A percentile compares a stretch with the other conserved stretches of the same genome.
These are phyloP conservation scores for Mesembrinibis cayennensis DNA, from an alignment of 2,113 vertebrate genomes.

Conservation along the genomic window DNA sequence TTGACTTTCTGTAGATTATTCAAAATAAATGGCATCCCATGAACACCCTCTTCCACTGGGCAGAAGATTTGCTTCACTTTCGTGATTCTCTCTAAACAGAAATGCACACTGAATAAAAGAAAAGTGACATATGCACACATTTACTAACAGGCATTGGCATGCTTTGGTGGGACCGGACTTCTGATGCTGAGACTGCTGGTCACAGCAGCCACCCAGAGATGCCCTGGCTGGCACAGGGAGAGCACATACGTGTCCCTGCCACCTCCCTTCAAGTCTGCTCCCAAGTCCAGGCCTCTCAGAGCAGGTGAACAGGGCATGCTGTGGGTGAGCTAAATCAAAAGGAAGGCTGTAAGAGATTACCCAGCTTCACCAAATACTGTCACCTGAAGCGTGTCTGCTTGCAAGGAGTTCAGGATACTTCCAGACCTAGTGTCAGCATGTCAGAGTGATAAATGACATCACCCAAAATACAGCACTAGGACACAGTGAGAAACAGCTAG, in stretches of 20 bases:
- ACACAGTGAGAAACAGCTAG: background rate
- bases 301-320: background rate
- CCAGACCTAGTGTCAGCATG: background rate
- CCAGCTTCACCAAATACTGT: background rate
- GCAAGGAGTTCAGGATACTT: background rate
- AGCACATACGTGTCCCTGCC: fast-evolving
- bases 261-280: background rate
- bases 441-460: background rate
- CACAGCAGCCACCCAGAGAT: background rate
- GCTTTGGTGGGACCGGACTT: background rate
- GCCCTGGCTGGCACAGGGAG: background rate
- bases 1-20: constrained; percentile 13
- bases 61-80: background rate
- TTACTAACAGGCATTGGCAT: fast-evolving
- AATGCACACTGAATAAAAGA: fast-evolving
- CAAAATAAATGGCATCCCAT: background rate
- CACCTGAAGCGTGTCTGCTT: background rate
- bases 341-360: background rate
- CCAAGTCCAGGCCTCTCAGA: background rate
- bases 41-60: background rate
- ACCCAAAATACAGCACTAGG: background rate
- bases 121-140: fast-evolving
- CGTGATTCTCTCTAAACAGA: background rate
- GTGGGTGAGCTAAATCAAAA: background rate
- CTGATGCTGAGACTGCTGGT: too few species aligned